phyloP scores from a whole-genome alignment of 2,888 invertebrate species.

The Fragum sueziense region DNA sequence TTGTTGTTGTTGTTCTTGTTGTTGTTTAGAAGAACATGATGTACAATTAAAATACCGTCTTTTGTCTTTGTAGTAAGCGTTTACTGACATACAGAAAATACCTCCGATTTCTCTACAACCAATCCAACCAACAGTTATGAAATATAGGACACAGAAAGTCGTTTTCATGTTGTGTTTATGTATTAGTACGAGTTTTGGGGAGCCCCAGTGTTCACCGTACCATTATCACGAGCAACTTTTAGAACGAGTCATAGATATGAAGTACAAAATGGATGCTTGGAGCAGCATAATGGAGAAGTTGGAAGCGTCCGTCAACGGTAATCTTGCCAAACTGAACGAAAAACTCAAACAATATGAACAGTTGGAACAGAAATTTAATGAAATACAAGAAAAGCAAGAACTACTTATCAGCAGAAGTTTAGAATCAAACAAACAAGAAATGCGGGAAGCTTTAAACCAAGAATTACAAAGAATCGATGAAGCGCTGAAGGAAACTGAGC shows the following conservation, averaged over 20 bases:
- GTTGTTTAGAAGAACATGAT: not conserved
- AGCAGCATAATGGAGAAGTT: not conserved
- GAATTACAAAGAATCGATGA: not conserved
- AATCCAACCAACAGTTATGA: not conserved
- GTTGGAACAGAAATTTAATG: not conserved
- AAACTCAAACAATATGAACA: not conserved
- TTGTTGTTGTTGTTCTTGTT: too few relatives aligned
- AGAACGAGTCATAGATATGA: not conserved
- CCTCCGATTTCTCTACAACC: not conserved
- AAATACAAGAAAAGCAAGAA: not conserved
- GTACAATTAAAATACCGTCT: not conserved
- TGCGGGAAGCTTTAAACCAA: not conserved
- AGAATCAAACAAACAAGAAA: not conserved
- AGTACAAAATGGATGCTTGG: not conserved
- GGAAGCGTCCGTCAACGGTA: not conserved
- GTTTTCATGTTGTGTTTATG: not conserved
- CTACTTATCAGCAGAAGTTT: not conserved
- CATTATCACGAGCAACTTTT: constrained; percentile 10
- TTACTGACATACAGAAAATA: not conserved
- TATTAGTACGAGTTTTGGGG: not conserved
- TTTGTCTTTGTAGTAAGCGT: not conserved
- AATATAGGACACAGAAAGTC: not conserved
- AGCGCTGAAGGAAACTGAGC: not conserved
- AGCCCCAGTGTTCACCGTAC: constrained; percentile 9
- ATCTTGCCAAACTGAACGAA: not conserved